Base-by-base conservation (phyloP, 2,797 vertebrate genomes). In the Micrastur ruficollis region DNA sequence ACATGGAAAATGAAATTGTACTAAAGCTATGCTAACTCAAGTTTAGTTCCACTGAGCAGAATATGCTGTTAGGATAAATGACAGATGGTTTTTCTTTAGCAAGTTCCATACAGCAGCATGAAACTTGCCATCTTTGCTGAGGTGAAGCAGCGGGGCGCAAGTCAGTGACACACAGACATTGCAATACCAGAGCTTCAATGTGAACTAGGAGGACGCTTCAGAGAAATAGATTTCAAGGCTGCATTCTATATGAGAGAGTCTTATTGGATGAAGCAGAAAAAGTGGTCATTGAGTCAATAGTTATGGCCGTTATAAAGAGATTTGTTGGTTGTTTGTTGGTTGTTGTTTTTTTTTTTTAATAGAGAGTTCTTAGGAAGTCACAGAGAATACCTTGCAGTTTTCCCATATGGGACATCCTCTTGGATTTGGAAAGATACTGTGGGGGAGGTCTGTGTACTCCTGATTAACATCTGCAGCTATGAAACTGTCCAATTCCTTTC, bases 51-150 rank as follows among this genome's bases (percentile, higher is more conserved):
- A 71, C 75, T 16, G 84, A 89, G 63, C 53, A 85, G 81, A 81
- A 56, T 58, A 56, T 86, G 63, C 76, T 91, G 94, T 93, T 53
- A 95, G 91, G 81, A 75, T 96, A 91, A 96, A 91, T 2, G 15
- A 46, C 71, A 96, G 91, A 78, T 0, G 0, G 2, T 32, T 91
- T 90, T 93, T 36, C 83, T 90, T 81, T 89, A 79, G 61, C 75
- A 68, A 89, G 56, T 84, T 86, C 56, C 74, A 27, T 52, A 56
- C 46, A 67, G 74, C 80, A 81, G 67, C 68, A 31, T 31, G 56
- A 55, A 83, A 73, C 38, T 84, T 89, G 17, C 59, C 9, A 6
- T 79, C 61, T 58, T 65, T 84, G 81, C 91, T 9, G 50, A 89
- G 87, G 34, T 68, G 81, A 70, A 53, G 42, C 42, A 36, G 68